Evolutionary conservation across 2,113 vertebrate species (phyloP), one percentile per base, ranked within the genome.

Genomic region (Morone saxatilis): DNA sequence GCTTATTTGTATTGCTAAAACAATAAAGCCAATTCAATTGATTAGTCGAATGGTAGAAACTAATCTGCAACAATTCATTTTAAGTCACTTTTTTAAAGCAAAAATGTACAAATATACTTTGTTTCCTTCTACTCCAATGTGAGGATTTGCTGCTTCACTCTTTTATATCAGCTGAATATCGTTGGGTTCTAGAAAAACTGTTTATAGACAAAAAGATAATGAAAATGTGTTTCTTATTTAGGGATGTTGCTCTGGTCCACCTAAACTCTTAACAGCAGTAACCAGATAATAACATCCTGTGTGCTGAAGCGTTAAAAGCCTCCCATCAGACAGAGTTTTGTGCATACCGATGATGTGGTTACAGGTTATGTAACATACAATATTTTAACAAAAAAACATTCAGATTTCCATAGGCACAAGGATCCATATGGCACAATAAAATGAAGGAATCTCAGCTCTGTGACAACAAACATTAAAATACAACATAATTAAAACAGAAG

Each of bases 401-500:
- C 62, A 76, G 47, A 40, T 83, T 78, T 36, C 59, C 13, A n/a
- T 47, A 86, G 86, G 90, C 86, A 90, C 88, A 70, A 65, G 10
- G 22, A 73, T 82, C 68, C 79, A 76, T 70, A 88, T 91, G 88
- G 90, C 84, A 87, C 88, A 77, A 59, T 73, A 76, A 83, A 88
- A 86, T 62, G 75, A 82, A 77, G 40, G 16, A 68, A 88, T 78
- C 54, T 72, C 36, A 78, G 65, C 81, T 80, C 60, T 62, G 53
- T 3, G 12, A 59, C 56, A 12, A 68, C 48, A 78, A 66, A 81
- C 62, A 66, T 71, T 63, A 60, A 73, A 61, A 81, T 7, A 70
- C 60, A 40, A 70, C 43, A 71, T 53, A 56, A 63, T 57, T 10
- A 40, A 54, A 77, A 59, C 56, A 36, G 16, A 65, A 25, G n/a